These are phyloP conservation scores for Melanogrammus aeglefinus DNA, from an alignment of 2,797 vertebrate genomes.

Conservation along the genomic window DNA sequence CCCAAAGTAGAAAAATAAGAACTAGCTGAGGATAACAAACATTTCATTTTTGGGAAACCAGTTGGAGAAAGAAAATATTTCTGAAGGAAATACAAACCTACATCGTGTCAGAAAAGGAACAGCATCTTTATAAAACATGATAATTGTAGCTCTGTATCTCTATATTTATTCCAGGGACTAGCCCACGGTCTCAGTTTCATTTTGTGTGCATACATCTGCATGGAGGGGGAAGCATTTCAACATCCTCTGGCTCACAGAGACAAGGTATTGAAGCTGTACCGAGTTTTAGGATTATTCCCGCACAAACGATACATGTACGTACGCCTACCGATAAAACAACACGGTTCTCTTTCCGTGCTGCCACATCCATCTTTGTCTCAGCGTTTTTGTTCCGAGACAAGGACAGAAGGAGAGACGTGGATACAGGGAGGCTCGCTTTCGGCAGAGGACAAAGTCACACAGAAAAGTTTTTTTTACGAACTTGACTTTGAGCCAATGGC, in stretches of 20 bases:
- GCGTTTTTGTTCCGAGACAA: background rate
- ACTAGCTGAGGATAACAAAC: slow-evolving; percentile 18
- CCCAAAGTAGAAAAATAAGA: slow-evolving; percentile 6
- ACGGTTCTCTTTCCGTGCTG: background rate
- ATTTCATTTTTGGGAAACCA: background rate
- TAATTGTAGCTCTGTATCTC: background rate
- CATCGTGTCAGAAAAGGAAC: background rate
- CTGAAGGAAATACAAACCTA: background rate
- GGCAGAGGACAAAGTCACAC: slow-evolving; percentile 51
- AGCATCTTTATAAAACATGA: background rate
- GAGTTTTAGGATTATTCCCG: background rate
- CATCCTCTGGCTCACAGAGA: background rate
- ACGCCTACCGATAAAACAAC: background rate
- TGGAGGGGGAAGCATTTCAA: background rate
- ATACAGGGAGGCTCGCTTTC: slow-evolving; percentile 9
- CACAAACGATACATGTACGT: background rate
- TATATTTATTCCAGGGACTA: background rate
- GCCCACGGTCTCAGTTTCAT: background rate
- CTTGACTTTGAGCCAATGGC: slow-evolving; percentile 53
- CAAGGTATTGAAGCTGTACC: background rate
- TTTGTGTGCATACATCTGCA: background rate
- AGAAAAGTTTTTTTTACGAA: slow-evolving; percentile 26
- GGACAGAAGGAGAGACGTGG: background rate
- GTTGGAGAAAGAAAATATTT: background rate
- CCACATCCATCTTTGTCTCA: background rate